Evolutionary conservation across 2,797 vertebrate species (phyloP).

Genomic region (Phylloscopus collybita): DNA sequence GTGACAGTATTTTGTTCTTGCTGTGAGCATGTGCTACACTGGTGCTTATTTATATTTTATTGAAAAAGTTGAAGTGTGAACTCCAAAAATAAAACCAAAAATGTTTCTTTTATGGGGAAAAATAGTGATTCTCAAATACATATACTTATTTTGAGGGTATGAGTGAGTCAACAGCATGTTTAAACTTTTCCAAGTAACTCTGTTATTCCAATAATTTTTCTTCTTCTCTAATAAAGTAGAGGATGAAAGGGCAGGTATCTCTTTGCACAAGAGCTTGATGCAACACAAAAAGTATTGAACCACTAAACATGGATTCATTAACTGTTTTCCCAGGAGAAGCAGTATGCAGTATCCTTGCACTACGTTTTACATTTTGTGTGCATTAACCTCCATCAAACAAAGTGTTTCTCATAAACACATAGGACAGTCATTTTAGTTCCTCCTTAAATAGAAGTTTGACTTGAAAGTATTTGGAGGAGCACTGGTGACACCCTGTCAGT

Average conservation of each 20-base stretch:
- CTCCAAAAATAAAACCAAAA: conserved; percentile 20
- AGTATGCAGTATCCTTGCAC: not conserved
- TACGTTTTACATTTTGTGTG: not conserved
- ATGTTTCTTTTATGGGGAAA: not conserved
- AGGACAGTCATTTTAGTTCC: not conserved
- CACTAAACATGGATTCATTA: not conserved
- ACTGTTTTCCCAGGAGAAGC: not conserved
- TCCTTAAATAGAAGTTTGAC: not conserved
- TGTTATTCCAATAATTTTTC: not conserved
- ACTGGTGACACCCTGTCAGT: not conserved
- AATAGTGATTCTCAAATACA: not conserved
- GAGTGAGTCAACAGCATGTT: not conserved
- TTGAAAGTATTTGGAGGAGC: not conserved
- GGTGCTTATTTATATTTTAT: not conserved
- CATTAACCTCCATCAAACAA: not conserved
- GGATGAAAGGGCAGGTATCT: not conserved
- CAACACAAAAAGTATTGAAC: not conserved
- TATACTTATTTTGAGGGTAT: not conserved
- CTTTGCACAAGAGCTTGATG: not conserved
- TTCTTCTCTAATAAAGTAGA: not conserved
- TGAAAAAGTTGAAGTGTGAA: conserved; percentile 15
- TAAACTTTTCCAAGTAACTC: not conserved
- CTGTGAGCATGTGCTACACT: not conserved
- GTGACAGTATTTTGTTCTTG: conserved; percentile 24
- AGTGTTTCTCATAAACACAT: not conserved